Percentiles rank a stretch among this genome's conserved stretches.
These are phyloP conservation scores for Platynereis dumerilii DNA, from an alignment of 2,888 invertebrate species.

Conservation along the genomic window DNA sequence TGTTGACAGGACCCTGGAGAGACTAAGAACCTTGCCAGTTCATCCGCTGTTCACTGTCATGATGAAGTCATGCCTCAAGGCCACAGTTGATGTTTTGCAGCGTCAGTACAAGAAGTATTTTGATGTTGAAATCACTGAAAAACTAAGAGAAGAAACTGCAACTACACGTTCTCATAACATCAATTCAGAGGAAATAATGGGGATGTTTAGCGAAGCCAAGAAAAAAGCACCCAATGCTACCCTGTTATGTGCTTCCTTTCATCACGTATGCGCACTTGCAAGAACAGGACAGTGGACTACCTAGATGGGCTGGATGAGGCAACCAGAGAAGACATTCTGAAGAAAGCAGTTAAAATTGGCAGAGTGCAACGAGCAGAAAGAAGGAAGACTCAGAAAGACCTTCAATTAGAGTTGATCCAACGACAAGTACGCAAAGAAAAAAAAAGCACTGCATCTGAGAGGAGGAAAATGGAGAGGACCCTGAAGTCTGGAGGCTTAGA, in stretches of 20 bases:
- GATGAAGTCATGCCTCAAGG: not conserved
- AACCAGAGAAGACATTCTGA: too few species aligned
- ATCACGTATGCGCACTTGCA: not conserved
- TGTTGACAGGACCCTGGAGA: not conserved
- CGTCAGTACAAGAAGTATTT: conserved; percentile 31
- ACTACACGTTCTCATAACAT: conserved; percentile 25
- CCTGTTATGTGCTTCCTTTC: conserved; percentile 9
- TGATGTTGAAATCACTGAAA: conserved; percentile 25
- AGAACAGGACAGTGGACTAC: conserved; percentile 9
- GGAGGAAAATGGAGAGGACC: too few species aligned
- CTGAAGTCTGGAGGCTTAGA: too few species aligned
- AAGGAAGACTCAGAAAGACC: too few species aligned
- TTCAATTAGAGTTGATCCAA: too few species aligned
- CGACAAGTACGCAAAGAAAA: too few species aligned
- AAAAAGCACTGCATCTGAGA: too few species aligned
- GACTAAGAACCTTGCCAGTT: not conserved
- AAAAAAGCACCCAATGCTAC: conserved; percentile 20
- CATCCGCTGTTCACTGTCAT: not conserved
- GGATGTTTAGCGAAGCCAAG: conserved; percentile 20
- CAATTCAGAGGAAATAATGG: conserved; percentile 24
- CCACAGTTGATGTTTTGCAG: conserved; percentile 22
- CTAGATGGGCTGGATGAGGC: too few species aligned
- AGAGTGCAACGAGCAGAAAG: too few species aligned
- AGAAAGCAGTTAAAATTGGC: too few species aligned
- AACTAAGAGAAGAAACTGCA: conserved; percentile 24